Conservation (phyloP, 2,797 vertebrate species). For the Esox lucius region DNA sequence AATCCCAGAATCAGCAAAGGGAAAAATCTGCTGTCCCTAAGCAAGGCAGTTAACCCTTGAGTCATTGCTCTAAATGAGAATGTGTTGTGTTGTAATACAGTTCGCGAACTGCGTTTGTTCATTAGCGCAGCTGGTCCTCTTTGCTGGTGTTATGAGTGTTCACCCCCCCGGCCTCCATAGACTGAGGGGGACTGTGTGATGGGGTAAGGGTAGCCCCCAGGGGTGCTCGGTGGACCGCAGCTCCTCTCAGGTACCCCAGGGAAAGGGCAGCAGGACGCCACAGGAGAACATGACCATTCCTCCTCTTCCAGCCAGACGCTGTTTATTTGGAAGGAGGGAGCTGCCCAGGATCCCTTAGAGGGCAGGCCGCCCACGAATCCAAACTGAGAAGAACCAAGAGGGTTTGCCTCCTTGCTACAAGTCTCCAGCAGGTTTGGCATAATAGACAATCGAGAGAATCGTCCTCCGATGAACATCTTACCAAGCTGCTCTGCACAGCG, state of each 20-base stretch:
- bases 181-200: background rate
- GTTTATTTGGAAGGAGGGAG: slow-evolving; percentile 61
- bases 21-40: too few species aligned
- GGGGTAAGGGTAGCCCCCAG: slow-evolving; percentile 7
- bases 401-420: slow-evolving; percentile 4
- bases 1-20: too few species aligned
- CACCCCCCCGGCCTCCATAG: background rate
- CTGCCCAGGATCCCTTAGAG: slow-evolving; percentile 45
- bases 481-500: background rate
- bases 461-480: too few species aligned
- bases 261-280: slow-evolving; percentile 51
- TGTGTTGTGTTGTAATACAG: background rate
- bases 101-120: background rate
- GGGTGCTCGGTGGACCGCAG: slow-evolving; percentile 55
- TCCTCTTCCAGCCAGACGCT: slow-evolving; percentile 38
- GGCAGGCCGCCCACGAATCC: slow-evolving; percentile 47
- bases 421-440: too few species aligned
- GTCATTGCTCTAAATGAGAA: background rate
- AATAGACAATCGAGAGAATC: too few species aligned
- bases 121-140: background rate
- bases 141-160: background rate
- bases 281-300: slow-evolving; percentile 40
- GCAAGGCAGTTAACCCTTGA: background rate
- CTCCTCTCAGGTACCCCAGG: slow-evolving; percentile 57
- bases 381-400: slow-evolving; percentile 34